Conservation (phyloP, 2,113 vertebrate genomes). For the Myotis yumanensis region DNA sequence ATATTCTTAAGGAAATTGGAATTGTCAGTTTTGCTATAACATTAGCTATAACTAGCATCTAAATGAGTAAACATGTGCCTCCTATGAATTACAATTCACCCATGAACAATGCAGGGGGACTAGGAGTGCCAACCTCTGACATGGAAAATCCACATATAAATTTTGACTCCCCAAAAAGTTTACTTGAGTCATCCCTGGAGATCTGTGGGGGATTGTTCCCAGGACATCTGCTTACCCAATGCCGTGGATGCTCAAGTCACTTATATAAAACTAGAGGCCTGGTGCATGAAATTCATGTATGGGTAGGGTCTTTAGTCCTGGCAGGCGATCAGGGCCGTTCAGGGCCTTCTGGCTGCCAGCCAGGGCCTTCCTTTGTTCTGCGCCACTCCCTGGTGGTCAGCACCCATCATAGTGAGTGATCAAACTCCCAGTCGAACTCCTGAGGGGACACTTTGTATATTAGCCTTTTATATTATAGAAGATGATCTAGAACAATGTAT, state of each 20-base stretch:
- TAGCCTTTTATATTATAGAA: too few species aligned
- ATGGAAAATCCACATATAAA: neutral
- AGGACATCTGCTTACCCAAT: neutral
- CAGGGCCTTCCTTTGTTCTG: too few species aligned
- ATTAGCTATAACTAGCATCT: neutral
- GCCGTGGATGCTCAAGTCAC: too few species aligned
- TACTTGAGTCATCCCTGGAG: neutral
- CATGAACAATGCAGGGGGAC: neutral
- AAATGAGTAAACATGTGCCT: neutral
- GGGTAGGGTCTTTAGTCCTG: too few species aligned
- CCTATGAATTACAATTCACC: neutral
- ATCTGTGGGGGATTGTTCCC: neutral
- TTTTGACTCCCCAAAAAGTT: neutral
- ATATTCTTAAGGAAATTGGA: neutral
- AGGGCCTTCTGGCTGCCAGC: too few species aligned
- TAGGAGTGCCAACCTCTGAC: too few species aligned
- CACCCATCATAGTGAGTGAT: too few species aligned
- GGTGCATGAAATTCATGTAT: too few species aligned
- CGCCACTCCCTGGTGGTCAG: too few species aligned
- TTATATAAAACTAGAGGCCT: neutral
- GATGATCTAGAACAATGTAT: neutral
- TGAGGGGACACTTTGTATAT: too few species aligned
- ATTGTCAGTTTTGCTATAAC: neutral
- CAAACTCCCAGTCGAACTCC: too few species aligned
- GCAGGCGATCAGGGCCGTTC: fast-evolving